Evolutionary conservation across 2,888 invertebrate species (phyloP), one percentile per base, ranked within the genome.

Genomic region (Ennomos quercinarius): DNA sequence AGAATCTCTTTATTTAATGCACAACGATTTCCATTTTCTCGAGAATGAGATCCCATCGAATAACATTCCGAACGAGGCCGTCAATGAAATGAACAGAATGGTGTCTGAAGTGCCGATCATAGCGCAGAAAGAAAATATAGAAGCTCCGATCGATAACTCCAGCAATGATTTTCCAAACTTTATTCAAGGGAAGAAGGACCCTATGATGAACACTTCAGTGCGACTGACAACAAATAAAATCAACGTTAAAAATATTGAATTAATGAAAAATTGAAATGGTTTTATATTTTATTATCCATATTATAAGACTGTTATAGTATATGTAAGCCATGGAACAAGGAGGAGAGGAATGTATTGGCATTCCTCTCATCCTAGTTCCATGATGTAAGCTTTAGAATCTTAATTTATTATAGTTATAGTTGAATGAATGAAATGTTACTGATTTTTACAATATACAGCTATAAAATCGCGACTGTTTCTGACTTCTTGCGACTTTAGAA

Each of bases 401-500:
- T 63, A 57, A 70, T 65, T 66, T 66, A 65, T 58, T 63, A 55
- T 52, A 63, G 8, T 58, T 63, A 53, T 52, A 63, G 8, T 35
- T 42, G 51, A 57, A 54, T 64, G 39, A 59, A 43, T 55, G 52
- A 50, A 43, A 42, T 55, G 58, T 52, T 56, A 63, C 40, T 41
- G 40, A 42, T 35, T 62, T 67, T 68, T 70, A 55, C 49, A 67
- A 52, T 70, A 67, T 17, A 95, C 88, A 13, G 94, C 94, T 67
- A 96, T 95, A 75, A 94, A 94, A 83, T 96, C 96, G 66, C 90
- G 88, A 42, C 94, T 95, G 61, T 89, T 81, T 66, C 93, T 91
- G 45, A 96, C 93, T 86, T 95, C 93, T 71, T 94, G 93, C 49
- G 83, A 90, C 13, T 84, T 81, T n/a, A 83, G 76, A 9, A 96